Percentiles rank a stretch among this genome's conserved stretches.
These are phyloP conservation scores for Nycticryphes semicollaris DNA, from an alignment of 2,113 vertebrate genomes.

Conservation along the genomic window DNA sequence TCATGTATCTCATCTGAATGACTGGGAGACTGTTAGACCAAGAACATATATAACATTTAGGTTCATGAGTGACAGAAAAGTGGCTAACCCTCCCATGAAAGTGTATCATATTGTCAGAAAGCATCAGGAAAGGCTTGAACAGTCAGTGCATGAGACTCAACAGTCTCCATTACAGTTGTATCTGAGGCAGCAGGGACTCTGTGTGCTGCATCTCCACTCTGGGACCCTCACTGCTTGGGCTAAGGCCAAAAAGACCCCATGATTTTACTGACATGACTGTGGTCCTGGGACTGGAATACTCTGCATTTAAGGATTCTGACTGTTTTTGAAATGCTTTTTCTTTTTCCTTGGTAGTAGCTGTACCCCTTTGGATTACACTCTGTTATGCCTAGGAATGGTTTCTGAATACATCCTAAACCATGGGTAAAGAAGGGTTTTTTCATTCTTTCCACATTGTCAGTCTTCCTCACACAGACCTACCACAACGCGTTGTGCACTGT, in stretches of 20 bases:
- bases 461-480: background rate
- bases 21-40: background rate
- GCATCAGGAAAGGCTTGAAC: background rate
- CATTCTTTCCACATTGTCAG: background rate
- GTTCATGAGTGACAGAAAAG: background rate
- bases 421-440: accelerated
- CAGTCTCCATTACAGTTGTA: background rate
- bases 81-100: background rate
- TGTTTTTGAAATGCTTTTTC: background rate
- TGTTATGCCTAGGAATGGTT: background rate
- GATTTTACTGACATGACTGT: accelerated
- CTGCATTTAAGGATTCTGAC: background rate
- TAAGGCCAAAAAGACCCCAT: background rate
- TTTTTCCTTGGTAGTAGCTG: background rate
- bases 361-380: background rate
- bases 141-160: background rate
- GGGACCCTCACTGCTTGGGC: background rate
- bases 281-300: background rate
- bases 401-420: background rate
- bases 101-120: background rate
- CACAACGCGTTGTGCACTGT: background rate
- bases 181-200: background rate
- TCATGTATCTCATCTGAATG: background rate
- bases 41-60: background rate
- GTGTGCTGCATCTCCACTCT: background rate